These are phyloP conservation scores for Drosophila littoralis DNA, from an alignment of 1,140 invertebrate species.

Conservation along the genomic window DNA sequence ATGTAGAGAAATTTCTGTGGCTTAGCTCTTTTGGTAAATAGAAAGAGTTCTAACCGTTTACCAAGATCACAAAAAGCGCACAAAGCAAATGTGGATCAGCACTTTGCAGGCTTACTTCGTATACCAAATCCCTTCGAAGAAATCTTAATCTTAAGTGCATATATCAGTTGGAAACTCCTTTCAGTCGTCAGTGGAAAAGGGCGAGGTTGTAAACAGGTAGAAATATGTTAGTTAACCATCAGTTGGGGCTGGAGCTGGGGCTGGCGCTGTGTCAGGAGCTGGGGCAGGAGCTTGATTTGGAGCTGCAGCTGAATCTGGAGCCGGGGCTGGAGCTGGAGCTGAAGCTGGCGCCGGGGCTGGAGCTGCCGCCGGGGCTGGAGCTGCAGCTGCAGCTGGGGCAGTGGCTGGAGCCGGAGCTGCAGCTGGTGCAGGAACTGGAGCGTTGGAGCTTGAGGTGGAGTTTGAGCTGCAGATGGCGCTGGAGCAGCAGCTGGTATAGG, in stretches of 20 bases:
- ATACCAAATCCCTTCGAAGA: conserved; percentile 54
- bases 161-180: not conserved
- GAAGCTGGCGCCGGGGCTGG: not conserved
- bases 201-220: no score
- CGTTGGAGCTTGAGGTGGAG: no score
- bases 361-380: not conserved
- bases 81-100: no score
- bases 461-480: no score
- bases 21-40: not conserved
- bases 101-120: conserved; percentile 9
- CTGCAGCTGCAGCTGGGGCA: not conserved
- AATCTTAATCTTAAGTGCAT: conserved; percentile 7
- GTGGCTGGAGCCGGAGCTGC: not conserved
- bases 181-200: not conserved
- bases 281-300: not conserved
- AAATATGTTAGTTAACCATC: not conserved
- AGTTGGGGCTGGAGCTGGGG: not conserved
- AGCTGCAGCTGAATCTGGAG: no score
- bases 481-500: not conserved
- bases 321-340: no score
- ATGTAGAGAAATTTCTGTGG: no score
- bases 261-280: not conserved
- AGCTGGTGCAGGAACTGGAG: not conserved
- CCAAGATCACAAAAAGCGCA: not conserved
- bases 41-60: not conserved